phyloP scores from a whole-genome alignment of 30 jellyfish, hydroid and myxozoan species.

The Aurelia coerulea region DNA sequence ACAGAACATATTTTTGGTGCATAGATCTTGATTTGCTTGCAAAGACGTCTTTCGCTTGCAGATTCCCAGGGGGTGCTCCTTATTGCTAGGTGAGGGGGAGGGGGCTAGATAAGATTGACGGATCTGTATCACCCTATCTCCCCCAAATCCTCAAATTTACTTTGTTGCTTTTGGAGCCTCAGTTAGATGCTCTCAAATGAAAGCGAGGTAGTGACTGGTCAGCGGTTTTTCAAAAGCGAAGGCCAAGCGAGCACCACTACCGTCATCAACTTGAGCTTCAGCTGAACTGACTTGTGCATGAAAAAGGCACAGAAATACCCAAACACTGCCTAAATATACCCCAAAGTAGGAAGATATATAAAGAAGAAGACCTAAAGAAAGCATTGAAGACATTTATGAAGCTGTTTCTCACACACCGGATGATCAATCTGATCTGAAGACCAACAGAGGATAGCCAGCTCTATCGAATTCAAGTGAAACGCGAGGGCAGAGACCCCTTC shows the following conservation, averaged over 20 bases:
- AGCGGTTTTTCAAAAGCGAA: conserved; percentile 44
- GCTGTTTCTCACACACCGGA: neutral
- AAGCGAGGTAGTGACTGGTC: conserved; percentile 31
- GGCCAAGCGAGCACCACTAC: conserved; percentile 69
- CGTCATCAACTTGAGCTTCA: conserved; percentile 30
- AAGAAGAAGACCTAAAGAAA: neutral
- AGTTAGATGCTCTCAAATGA: neutral
- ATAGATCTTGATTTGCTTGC: too few relatives aligned
- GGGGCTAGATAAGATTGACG: too few relatives aligned
- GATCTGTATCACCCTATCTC: too few relatives aligned
- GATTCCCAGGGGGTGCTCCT: too few relatives aligned
- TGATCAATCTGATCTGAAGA: neutral
- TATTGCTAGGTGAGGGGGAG: too few relatives aligned
- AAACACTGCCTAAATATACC: neutral
- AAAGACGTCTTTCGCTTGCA: too few relatives aligned
- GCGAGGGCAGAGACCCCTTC: neutral
- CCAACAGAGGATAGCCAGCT: neutral
- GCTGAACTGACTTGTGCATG: conserved; percentile 1
- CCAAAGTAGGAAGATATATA: neutral
- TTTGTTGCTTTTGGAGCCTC: neutral
- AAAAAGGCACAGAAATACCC: neutral
- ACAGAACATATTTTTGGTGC: too few relatives aligned
- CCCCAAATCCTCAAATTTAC: neutral
- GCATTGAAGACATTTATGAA: neutral
- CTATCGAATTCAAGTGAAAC: neutral